phyloP scores from a whole-genome alignment of 2,113 vertebrate genomes.

The Hyla sarda region DNA sequence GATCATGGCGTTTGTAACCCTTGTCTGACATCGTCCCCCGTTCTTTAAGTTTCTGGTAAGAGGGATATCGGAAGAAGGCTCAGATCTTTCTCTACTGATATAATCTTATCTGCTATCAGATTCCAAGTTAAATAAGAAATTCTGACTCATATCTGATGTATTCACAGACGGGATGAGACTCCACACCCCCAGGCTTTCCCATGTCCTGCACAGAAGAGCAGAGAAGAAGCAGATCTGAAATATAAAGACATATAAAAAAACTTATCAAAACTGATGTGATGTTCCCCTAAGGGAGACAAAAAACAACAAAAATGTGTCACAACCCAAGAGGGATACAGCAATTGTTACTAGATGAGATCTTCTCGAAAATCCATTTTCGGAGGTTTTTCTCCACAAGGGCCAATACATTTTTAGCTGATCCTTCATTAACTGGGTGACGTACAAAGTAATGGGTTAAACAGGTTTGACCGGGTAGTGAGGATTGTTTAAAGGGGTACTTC shows the following conservation, averaged over 20 bases:
- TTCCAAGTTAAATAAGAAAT: neutral
- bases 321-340: too few species aligned
- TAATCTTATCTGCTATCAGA: constrained; percentile 23
- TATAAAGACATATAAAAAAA: neutral
- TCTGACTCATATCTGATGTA: neutral
- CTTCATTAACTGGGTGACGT: too few species aligned
- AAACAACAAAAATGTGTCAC: too few species aligned
- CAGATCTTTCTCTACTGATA: neutral
- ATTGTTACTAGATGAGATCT: too few species aligned
- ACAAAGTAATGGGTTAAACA: too few species aligned
- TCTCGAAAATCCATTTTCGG: neutral
- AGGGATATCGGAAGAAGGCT: neutral
- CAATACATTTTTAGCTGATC: too few species aligned
- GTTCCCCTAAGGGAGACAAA: too few species aligned
- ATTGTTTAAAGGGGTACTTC: too few species aligned
- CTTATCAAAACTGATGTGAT: neutral
- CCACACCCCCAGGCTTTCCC: neutral
- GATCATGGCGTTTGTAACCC: too few species aligned
- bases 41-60: neutral
- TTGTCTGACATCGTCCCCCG: neutral
- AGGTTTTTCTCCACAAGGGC: neutral
- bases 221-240: neutral
- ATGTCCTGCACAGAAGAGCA: neutral
- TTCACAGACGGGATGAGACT: constrained; percentile 3
- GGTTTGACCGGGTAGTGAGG: too few species aligned